Conservation (phyloP, 2,888 invertebrate species). For the Bhutanitis thaidina region DNA sequence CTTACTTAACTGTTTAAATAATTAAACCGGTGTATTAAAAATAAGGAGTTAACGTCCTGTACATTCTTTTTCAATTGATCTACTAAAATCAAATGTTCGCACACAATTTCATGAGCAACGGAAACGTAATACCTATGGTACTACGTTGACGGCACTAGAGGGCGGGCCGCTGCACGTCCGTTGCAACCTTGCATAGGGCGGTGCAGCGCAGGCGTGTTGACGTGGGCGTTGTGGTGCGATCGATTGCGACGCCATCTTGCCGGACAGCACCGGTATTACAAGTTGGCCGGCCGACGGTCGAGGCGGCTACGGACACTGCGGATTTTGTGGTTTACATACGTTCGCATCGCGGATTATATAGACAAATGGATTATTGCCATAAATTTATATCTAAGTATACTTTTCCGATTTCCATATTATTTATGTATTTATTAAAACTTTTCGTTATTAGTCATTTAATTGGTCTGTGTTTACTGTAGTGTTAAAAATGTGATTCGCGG, state of each 20-base stretch:
- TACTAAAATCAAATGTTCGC: too few species aligned
- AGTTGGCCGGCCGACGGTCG: constrained; percentile 33
- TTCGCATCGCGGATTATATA: constrained; percentile 19
- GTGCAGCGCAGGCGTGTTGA: constrained; percentile 68
- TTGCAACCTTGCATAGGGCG: constrained; percentile 58
- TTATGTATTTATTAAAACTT: background rate
- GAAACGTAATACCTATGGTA: background rate
- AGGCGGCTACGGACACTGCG: constrained; percentile 18
- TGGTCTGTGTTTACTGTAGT: too few species aligned
- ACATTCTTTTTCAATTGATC: too few species aligned
- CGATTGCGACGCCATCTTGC: constrained; percentile 75
- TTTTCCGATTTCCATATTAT: background rate
- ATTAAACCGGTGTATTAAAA: too few species aligned
- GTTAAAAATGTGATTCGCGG: too few species aligned
- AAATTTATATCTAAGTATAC: background rate
- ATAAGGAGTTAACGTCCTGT: too few species aligned
- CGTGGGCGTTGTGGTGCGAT: constrained; percentile 65
- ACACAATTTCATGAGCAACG: background rate
- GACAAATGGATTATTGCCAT: constrained; percentile 6
- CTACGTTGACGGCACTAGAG: constrained; percentile 27
- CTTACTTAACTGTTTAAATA: too few species aligned
- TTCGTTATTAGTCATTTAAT: too few species aligned
- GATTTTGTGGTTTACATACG: constrained; percentile 20
- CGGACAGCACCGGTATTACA: constrained; percentile 51
- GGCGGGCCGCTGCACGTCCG: constrained; percentile 50